Conservation (phyloP, 1,140 invertebrate species). For the Cydia splendana region DNA sequence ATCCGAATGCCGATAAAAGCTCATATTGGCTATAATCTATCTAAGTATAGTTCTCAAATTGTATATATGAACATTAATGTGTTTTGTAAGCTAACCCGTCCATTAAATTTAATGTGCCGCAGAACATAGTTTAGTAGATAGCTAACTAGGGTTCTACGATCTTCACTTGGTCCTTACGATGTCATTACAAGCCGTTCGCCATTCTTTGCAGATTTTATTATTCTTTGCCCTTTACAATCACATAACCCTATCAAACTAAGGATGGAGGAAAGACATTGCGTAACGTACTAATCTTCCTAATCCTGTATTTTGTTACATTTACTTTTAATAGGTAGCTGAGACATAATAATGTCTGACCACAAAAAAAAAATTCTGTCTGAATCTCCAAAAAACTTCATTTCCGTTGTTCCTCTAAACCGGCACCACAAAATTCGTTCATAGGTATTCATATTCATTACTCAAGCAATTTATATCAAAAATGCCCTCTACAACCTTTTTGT, state of each 20-base stretch:
- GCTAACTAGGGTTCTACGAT: neutral
- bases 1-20: no score
- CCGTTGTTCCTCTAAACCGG: neutral
- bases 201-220: slow-evolving; percentile 9
- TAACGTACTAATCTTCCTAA: no score
- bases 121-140: slow-evolving; percentile 5
- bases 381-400: slow-evolving; percentile 6
- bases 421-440: slow-evolving; percentile 36
- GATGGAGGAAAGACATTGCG: neutral
- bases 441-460: slow-evolving; percentile 40
- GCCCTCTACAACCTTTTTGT: slow-evolving; percentile 48
- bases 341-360: neutral
- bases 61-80: slow-evolving; percentile 2
- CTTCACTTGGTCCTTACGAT: slow-evolving; percentile 20
- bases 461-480: slow-evolving; percentile 62
- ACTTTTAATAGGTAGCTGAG: neutral
- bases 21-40: neutral
- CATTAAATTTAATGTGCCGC: slow-evolving; percentile 15
- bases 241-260: neutral
- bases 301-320: neutral
- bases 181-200: slow-evolving; percentile 5
- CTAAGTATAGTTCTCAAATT: neutral
- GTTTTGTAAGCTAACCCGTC: neutral
- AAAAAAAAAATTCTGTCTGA: neutral
- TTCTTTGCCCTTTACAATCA: neutral